These are phyloP conservation scores for Syndactyla subalaris DNA, from an alignment of 2,797 vertebrate species.

Conservation along the genomic window DNA sequence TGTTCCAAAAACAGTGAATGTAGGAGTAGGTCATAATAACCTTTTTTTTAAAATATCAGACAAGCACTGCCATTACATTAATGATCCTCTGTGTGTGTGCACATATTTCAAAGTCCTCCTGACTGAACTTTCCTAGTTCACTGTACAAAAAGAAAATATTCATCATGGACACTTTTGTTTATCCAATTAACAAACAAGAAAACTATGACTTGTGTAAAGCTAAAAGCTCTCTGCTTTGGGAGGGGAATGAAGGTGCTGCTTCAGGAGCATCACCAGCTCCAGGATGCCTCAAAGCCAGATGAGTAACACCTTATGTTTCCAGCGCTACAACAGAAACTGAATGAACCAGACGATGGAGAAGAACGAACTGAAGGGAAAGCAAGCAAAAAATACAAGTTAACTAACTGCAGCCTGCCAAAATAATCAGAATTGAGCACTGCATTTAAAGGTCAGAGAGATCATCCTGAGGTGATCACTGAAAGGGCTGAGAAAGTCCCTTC, in stretches of 20 bases:
- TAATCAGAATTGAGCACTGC: rapidly evolving
- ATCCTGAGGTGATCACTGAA: neutral
- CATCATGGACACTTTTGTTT: neutral
- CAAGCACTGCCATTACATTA: neutral
- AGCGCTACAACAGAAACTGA: neutral
- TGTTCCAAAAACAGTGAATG: neutral
- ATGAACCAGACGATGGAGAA: neutral
- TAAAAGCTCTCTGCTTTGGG: neutral
- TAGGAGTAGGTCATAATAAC: neutral
- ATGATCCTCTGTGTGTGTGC: rapidly evolving
- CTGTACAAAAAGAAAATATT: neutral
- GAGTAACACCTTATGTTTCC: neutral
- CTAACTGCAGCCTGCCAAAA: neutral
- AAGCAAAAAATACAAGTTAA: neutral
- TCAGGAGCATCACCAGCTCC: neutral
- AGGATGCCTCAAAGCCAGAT: neutral
- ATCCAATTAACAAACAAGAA: neutral
- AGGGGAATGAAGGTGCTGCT: neutral
- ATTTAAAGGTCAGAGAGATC: neutral
- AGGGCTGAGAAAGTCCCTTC: neutral
- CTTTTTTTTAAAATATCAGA: neutral
- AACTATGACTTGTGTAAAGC: neutral
- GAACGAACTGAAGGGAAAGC: neutral
- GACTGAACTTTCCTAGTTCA: neutral
- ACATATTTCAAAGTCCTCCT: neutral